Conservation (phyloP, 2,797 vertebrate genomes). For the Falco novaeseelandiae region DNA sequence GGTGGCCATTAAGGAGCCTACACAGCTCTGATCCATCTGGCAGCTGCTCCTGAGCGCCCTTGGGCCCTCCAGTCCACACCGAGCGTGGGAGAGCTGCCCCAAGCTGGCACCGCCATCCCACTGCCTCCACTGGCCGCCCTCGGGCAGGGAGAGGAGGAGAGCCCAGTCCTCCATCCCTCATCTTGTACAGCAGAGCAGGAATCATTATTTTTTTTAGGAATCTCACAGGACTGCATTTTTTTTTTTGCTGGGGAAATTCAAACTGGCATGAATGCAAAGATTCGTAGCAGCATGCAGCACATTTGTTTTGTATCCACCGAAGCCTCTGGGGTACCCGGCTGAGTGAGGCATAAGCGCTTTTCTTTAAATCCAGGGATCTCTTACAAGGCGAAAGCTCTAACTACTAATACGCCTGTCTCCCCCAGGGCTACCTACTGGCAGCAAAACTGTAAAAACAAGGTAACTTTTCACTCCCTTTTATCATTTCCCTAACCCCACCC, state of each 20-base stretch:
- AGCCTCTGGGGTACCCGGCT: background rate
- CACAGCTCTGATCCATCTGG: accelerated
- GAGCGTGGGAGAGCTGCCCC: accelerated
- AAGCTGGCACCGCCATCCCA: accelerated
- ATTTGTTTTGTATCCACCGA: background rate
- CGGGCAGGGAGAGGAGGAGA: accelerated
- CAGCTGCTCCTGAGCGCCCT: background rate
- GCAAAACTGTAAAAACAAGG: background rate
- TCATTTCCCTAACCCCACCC: background rate
- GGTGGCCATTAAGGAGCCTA: background rate
- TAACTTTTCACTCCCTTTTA: background rate
- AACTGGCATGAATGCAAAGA: background rate
- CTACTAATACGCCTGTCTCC: background rate
- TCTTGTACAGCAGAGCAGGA: accelerated
- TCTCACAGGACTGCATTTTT: background rate
- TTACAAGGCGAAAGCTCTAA: background rate
- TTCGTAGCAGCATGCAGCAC: background rate
- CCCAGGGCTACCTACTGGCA: slow-evolving; percentile 3
- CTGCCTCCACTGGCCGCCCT: accelerated
- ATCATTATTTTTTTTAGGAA: accelerated
- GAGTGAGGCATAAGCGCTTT: background rate
- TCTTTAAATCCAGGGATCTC: background rate
- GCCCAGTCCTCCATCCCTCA: accelerated
- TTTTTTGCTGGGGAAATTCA: background rate
- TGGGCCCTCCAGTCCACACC: accelerated